phyloP scores from a whole-genome alignment of 1,140 invertebrate genomes.

The Stegodyphus mimosarum region DNA sequence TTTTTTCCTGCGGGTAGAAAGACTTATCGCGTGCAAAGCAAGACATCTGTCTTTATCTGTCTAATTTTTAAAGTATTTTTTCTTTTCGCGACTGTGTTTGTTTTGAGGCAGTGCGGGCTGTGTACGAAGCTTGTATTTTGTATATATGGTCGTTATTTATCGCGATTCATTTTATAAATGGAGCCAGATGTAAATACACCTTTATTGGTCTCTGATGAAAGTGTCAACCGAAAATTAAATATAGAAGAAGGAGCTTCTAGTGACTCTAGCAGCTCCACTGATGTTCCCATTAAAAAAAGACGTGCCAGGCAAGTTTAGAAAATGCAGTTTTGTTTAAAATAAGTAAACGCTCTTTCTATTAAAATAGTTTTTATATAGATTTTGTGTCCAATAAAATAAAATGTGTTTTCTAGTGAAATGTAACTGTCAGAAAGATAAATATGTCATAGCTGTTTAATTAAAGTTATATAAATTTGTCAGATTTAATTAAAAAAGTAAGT shows the following conservation, averaged over 20 bases:
- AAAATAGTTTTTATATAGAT: neutral
- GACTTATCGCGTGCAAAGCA: too few species aligned
- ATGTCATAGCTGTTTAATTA: too few species aligned
- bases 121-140: too few species aligned
- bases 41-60: too few species aligned
- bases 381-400: neutral
- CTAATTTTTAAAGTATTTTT: too few species aligned
- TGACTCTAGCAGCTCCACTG: slow-evolving; percentile 23
- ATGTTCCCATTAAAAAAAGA: slow-evolving; percentile 11
- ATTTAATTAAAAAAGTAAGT: neutral
- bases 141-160: too few species aligned
- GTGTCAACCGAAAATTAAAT: neutral
- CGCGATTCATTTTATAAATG: too few species aligned
- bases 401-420: neutral
- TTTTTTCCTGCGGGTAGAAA: too few species aligned
- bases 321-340: neutral
- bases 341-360: neutral
- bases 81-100: too few species aligned
- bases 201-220: slow-evolving; percentile 29
- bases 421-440: neutral
- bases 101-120: too few species aligned
- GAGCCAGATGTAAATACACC: slow-evolving; percentile 41
- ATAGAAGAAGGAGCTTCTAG: slow-evolving; percentile 21
- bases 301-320: slow-evolving; percentile 22
- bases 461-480: neutral